Percentiles rank a stretch among this genome's conserved stretches.
Evolutionary conservation across 2,113 vertebrate species (phyloP).

Genomic region (Xiphias gladius): DNA sequence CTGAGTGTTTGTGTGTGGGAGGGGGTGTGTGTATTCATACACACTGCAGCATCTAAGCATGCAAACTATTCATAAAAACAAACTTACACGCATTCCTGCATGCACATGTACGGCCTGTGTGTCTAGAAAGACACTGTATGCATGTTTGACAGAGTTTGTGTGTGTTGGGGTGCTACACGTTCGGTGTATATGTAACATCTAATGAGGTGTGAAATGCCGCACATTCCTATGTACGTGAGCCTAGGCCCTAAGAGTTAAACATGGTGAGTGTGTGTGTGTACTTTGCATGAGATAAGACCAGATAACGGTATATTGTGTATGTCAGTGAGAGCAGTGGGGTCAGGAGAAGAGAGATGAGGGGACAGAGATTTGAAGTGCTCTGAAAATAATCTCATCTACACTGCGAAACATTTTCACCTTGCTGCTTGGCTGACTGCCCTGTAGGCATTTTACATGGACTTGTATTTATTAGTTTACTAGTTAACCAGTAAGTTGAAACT

Average conservation of each 20-base stretch:
- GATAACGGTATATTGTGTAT: slow-evolving; percentile 39
- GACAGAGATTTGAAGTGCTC: neutral
- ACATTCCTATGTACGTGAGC: slow-evolving; percentile 40
- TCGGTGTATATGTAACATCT: slow-evolving; percentile 22
- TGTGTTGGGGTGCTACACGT: neutral
- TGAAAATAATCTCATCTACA: slow-evolving; percentile 4
- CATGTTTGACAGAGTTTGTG: slow-evolving; percentile 1
- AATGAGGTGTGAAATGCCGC: slow-evolving; percentile 63
- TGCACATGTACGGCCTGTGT: slow-evolving; percentile 4
- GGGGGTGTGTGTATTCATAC: slow-evolving; percentile 15
- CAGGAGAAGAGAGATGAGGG: neutral
- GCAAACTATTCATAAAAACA: slow-evolving; percentile 44
- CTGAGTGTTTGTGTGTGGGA: slow-evolving; percentile 40
- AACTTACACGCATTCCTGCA: neutral
- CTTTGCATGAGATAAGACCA: slow-evolving; percentile 42
- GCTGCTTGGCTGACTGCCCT: neutral
- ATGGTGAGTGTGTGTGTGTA: slow-evolving; percentile 50
- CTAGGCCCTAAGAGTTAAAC: slow-evolving; percentile 52
- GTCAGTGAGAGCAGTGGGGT: neutral
- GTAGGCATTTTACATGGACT: neutral
- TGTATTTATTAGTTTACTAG: neutral
- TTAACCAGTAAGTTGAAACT: neutral
- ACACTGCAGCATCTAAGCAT: slow-evolving; percentile 15
- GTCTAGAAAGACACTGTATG: neutral
- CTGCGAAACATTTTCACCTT: neutral